Evolutionary conservation across 2,797 vertebrate genomes (phyloP).

Genomic region (Amazona ochrocephala): DNA sequence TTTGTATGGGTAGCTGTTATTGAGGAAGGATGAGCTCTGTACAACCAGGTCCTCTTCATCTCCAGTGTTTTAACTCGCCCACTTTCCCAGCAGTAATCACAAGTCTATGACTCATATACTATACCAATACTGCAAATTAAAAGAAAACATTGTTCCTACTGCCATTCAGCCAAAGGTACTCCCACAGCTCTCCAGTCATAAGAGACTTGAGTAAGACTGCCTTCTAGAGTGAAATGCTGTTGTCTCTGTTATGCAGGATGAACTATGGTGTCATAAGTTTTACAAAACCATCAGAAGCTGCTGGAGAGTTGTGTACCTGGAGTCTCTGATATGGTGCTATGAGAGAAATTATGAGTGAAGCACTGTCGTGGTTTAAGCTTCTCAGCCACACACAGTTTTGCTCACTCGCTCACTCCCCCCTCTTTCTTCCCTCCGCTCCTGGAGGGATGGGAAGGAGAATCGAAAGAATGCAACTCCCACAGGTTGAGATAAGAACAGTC

Average conservation of each 20-base stretch:
- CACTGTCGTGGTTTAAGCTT: too few species aligned
- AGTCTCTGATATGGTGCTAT: not conserved
- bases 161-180: not conserved
- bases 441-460: too few species aligned
- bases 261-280: not conserved
- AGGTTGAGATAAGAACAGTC: too few species aligned
- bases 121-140: not conserved
- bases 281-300: not conserved
- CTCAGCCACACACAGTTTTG: too few species aligned
- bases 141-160: not conserved
- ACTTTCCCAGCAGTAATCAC: conserved; percentile 28
- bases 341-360: not conserved
- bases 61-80: not conserved
- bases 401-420: too few species aligned
- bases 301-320: not conserved
- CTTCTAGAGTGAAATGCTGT: not conserved
- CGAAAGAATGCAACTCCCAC: too few species aligned
- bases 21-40: not conserved
- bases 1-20: not conserved
- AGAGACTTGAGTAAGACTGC: not conserved
- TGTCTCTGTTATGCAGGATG: not conserved
- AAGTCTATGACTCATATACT: conserved; percentile 40
- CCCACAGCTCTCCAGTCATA: conserved; percentile 48
- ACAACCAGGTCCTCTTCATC: not conserved
- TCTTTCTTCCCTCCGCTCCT: too few species aligned